Conservation (phyloP, 2,113 vertebrate species). For the Corythornis madagascariensis region DNA sequence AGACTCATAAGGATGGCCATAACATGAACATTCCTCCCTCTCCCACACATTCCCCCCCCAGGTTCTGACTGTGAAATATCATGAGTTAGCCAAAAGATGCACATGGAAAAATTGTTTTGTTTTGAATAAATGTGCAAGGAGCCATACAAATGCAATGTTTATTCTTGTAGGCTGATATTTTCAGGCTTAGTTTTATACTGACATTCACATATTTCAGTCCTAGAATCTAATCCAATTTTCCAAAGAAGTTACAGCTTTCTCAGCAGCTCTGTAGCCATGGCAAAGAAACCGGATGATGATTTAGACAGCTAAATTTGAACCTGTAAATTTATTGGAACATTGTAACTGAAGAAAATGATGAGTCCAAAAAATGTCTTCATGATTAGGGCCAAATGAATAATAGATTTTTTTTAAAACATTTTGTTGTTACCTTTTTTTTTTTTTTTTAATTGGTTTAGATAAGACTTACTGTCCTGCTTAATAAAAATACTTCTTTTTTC, state of each 20-base stretch:
- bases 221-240: conserved; percentile 8
- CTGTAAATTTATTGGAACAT: background rate
- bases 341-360: background rate
- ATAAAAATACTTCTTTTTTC: background rate
- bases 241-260: background rate
- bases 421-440: background rate
- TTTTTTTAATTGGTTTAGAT: background rate
- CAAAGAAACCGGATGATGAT: background rate
- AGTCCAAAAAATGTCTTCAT: conserved; percentile 1
- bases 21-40: background rate
- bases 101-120: background rate
- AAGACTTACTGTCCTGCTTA: background rate
- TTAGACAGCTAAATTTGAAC: conserved; percentile 28
- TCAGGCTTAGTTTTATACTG: background rate
- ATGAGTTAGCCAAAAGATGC: background rate
- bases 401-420: background rate
- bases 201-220: background rate
- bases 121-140: background rate
- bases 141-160: background rate
- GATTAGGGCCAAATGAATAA: background rate
- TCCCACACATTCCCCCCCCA: background rate
- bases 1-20: background rate
- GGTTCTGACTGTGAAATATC: background rate
- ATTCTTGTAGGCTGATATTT: background rate
- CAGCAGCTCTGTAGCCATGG: background rate